Conservation (phyloP, 2,797 vertebrate genomes). For the Lagodon rhomboides region DNA sequence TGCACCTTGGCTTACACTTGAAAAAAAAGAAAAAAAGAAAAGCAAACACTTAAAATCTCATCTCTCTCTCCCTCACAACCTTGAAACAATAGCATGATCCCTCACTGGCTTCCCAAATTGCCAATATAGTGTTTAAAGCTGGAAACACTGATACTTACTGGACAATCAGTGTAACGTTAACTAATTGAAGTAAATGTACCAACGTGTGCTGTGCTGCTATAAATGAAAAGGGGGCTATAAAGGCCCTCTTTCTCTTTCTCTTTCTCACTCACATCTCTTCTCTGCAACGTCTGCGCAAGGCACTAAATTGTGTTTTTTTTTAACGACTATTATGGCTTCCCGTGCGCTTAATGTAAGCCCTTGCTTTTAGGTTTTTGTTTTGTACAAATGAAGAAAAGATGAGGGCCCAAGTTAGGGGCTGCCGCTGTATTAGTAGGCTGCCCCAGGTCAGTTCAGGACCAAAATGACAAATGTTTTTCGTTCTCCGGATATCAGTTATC, state of each 20-base stretch:
- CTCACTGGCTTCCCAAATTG: background rate
- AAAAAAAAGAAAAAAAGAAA: slow-evolving; percentile 2
- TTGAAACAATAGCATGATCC: background rate
- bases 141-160: background rate
- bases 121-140: background rate
- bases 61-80: background rate
- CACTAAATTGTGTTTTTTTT: background rate
- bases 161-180: background rate
- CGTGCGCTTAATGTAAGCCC: background rate
- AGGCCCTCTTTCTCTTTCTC: background rate
- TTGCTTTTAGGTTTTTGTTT: background rate
- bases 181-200: background rate
- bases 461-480: background rate
- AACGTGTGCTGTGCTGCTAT: background rate
- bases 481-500: background rate
- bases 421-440: background rate
- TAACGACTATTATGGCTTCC: background rate
- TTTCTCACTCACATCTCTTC: background rate
- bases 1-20: slow-evolving; percentile 50
- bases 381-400: background rate
- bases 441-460: background rate
- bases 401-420: background rate
- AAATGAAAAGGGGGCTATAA: background rate
- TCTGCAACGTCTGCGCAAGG: background rate
- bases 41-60: slow-evolving; percentile 27